Base-by-base conservation (phyloP, 2,888 invertebrate species). In the Sacculina carcini region DNA sequence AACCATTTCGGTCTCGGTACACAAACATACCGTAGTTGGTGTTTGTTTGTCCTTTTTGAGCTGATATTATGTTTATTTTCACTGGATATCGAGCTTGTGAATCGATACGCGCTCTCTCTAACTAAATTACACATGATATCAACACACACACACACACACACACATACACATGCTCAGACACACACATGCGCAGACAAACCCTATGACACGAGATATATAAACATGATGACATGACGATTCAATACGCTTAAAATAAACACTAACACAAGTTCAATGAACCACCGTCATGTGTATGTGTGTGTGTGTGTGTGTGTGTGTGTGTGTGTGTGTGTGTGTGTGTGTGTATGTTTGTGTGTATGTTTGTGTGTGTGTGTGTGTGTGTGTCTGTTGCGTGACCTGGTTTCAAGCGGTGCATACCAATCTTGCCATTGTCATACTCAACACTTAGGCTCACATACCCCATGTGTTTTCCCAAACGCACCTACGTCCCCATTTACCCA, bases 341-440 rank as follows among this genome's bases (percentile, higher is more conserved):
- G 19, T 48, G 23, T 32, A 29, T 31, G 34, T 9, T 36, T 48
- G 48, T 48, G 34, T 32, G 14, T 48, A 36, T 48, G 48, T 47
- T 7, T 48, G 48, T 48, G 48, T 47, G 47, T 32, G 48, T 32
- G 28, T 26, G n/a, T n/a, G n/a, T n/a, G n/a, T n/a, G n/a, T n/a
- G n/a, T n/a, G n/a, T n/a, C n/a, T n/a, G n/a, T n/a, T n/a, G 40
- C 26, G 26, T 40, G 7, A 19, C 21, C 21, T 32, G 31, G 16
- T 6, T 21, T 19, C 38, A 16, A 38, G 16, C 16, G 16, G 34
- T 23, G 29, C 14, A 48, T 28, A 24, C 26, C 5, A n/a, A 19
- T 24, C 28, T 10, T 16, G n/a, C 31, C 19, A 7, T 46, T 29
- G 10, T 46, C 26, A 14, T 46, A 14, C 7, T 26, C 10, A 10